Evolutionary conservation across 2,888 invertebrate species (phyloP), one percentile per base, ranked within the genome.

Genomic region (Tetranychus piercei): DNA sequence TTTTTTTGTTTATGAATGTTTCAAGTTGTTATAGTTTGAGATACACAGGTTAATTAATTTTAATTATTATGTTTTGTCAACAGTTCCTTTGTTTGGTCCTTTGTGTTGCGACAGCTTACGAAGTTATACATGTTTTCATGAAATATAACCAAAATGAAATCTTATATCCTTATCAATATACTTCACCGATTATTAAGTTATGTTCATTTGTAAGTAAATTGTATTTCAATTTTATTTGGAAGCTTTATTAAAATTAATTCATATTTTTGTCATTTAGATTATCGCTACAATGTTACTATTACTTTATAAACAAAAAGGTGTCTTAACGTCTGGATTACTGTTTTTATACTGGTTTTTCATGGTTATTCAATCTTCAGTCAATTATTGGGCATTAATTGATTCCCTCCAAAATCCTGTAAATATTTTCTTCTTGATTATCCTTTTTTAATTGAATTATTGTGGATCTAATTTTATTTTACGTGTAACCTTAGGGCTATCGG

Each of bases 311-410:
- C 89, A 88, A 81, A 87, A 87, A 84, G 96, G 96, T 22, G 86
- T 92, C 80, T 87, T 90, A 80, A 90, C 93, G 18, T 95, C 96
- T 4, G 96, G 95, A 5, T 86, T 91, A 73, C 85, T 93, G 76
- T 95, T 94, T 83, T 83, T 93, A 78, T 95, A 94, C 83, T 96
- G 95, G 94, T 1, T 23, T n/a, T n/a, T 67, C 8, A 22, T 67
- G 23, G 20, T 3, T 18, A 67, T 67, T n/a, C 8, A 11, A 9
- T 22, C 67, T 4, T 8, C 45, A 34, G 23, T 71, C n/a, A 44
- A 72, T 20, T 55, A 65, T 67, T 23, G 20, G 15, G n/a, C 23
- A 20, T 6, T 72, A 34, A 44, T 65, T 22, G 55, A 55, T 55
- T 15, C 55, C 15, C 5, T 9, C 9, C 9, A 55, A 55, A 55